These are phyloP conservation scores for Brachionus rubens DNA, from an alignment of 1,140 invertebrate genomes.

Conservation along the genomic window DNA sequence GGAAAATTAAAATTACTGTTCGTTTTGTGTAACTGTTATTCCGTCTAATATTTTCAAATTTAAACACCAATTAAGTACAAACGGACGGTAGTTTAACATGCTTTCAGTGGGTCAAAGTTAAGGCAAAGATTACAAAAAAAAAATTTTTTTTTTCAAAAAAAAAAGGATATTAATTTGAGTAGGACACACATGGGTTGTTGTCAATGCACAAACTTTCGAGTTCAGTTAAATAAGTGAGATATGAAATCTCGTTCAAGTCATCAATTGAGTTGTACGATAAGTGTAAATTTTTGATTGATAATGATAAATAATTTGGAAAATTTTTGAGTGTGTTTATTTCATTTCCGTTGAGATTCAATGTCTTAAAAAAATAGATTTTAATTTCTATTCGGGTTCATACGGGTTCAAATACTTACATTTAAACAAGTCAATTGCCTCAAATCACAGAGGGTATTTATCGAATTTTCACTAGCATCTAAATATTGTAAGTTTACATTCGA, in stretches of 20 bases:
- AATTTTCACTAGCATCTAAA: constrained; percentile 82
- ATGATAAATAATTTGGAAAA: constrained; percentile 76
- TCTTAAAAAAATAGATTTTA: background rate
- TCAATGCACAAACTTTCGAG: constrained; percentile 76
- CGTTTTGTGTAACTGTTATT: constrained; percentile 78
- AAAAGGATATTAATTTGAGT: constrained; percentile 49
- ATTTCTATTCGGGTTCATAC: constrained; percentile 70
- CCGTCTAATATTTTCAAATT: constrained; percentile 81
- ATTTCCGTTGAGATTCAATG: constrained; percentile 69
- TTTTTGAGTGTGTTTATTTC: constrained; percentile 74
- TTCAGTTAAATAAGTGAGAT: constrained; percentile 71
- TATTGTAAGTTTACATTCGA: constrained; percentile 65
- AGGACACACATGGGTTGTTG: constrained; percentile 77
- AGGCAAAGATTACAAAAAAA: constrained; percentile 46
- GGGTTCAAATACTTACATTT: constrained; percentile 80
- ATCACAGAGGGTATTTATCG: constrained; percentile 76
- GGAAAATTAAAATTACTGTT: constrained; percentile 67
- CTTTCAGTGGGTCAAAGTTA: constrained; percentile 48
- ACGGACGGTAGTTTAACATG: constrained; percentile 80
- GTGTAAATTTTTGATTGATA: constrained; percentile 71
- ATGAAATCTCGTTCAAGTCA: constrained; percentile 75
- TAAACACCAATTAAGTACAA: constrained; percentile 86
- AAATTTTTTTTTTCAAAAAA: constrained; percentile 48
- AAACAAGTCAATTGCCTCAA: constrained; percentile 75
- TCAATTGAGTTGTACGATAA: constrained; percentile 77